Conservation (phyloP, 2,113 vertebrate species). For the Bubo blakistoni region DNA sequence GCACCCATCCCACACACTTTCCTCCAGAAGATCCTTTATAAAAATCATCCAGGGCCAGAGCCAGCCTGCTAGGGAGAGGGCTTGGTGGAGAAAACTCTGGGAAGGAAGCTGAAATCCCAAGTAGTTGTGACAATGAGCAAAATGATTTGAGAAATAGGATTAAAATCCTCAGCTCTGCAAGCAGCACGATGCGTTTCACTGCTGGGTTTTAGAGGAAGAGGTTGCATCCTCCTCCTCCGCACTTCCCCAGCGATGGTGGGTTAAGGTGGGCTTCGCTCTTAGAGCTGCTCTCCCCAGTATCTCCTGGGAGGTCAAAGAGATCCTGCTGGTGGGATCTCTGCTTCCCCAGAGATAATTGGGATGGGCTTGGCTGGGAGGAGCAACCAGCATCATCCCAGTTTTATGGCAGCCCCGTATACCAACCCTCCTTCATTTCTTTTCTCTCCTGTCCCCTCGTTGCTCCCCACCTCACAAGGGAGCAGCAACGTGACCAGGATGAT, state of each 20-base stretch:
- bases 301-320: not conserved
- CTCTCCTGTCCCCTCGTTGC: not conserved
- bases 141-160: not conserved
- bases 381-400: not conserved
- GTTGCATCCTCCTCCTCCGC: not conserved
- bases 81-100: not conserved
- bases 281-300: not conserved
- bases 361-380: no score
- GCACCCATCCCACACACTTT: not conserved
- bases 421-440: not conserved
- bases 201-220: not conserved
- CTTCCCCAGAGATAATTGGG: not conserved
- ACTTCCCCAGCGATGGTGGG: no score
- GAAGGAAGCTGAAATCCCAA: not conserved
- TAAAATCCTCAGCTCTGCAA: not conserved
- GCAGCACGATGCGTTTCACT: not conserved
- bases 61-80: not conserved
- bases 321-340: not conserved
- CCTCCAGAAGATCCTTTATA: not conserved
- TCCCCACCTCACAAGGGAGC: not conserved
- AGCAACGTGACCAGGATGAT: not conserved
- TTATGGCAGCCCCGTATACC: not conserved
- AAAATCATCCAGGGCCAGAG: not conserved
- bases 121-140: not conserved
- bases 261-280: not conserved